Evolutionary conservation across 2,113 vertebrate species (phyloP).

Genomic region (Myotis brandtii): DNA sequence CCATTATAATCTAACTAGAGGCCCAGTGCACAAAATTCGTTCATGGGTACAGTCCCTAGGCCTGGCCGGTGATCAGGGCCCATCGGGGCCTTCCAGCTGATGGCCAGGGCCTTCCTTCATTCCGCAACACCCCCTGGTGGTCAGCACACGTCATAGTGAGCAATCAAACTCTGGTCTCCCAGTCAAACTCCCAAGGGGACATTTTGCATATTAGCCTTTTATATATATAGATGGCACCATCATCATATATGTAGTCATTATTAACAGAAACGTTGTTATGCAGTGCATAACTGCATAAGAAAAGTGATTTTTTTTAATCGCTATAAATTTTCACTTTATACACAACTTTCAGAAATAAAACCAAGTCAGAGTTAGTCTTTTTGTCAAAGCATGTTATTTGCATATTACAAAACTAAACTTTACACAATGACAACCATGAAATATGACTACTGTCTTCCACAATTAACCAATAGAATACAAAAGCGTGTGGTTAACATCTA

Average conservation of each 20-base stretch:
- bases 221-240: too few relatives aligned
- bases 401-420: conserved; percentile 44
- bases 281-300: neutral
- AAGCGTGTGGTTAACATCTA: neutral
- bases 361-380: neutral
- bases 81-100: too few relatives aligned
- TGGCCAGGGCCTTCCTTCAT: too few relatives aligned
- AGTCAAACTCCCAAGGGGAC: too few relatives aligned
- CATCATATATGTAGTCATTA: neutral
- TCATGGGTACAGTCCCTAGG: too few relatives aligned
- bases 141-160: too few relatives aligned
- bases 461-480: neutral
- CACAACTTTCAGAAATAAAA: conserved; percentile 37
- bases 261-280: neutral
- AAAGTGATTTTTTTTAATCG: neutral
- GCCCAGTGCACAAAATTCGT: too few relatives aligned
- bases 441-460: conserved; percentile 31
- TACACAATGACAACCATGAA: neutral
- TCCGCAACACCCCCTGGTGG: too few relatives aligned
- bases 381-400: neutral
- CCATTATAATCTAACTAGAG: neutral
- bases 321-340: conserved; percentile 25
- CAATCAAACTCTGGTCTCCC: too few relatives aligned
- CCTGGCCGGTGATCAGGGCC: too few relatives aligned
- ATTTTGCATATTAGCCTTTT: too few relatives aligned